phyloP scores from a whole-genome alignment of 2,113 vertebrate species.

The Toxostoma redivivum region DNA sequence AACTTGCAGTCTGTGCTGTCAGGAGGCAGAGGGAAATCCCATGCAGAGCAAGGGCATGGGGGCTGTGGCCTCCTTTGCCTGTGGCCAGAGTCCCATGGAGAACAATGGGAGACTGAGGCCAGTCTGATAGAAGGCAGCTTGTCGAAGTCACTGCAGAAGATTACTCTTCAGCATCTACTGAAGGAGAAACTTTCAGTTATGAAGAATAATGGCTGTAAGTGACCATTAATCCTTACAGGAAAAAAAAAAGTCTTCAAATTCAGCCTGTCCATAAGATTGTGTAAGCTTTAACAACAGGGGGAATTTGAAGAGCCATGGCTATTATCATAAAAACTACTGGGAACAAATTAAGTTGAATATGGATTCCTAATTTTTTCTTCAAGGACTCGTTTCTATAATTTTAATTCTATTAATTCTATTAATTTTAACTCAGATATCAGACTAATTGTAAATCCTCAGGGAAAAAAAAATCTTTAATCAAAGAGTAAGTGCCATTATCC shows the following conservation, averaged over 20 bases:
- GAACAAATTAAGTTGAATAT: neutral
- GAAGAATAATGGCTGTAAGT: constrained; percentile 28
- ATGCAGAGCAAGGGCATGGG: neutral
- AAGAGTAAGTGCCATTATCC: constrained; percentile 21
- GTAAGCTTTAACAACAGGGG: neutral
- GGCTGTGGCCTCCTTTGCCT: constrained; percentile 21
- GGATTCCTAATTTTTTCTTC: constrained; percentile 10
- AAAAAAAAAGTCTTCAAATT: neutral
- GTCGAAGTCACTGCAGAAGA: constrained; percentile 7
- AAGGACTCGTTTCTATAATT: constrained; percentile 20
- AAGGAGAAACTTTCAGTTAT: constrained; percentile 54
- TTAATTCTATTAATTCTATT: too few relatives aligned
- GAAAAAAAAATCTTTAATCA: neutral
- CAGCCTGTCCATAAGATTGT: neutral
- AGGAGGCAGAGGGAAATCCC: constrained; percentile 32
- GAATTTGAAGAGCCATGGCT: neutral
- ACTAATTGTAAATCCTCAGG: constrained; percentile 32
- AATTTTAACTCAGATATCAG: constrained; percentile 16
- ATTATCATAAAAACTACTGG: neutral
- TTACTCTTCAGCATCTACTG: constrained; percentile 36
- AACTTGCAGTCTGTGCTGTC: neutral
- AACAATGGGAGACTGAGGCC: constrained; percentile 26
- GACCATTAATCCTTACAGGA: neutral
- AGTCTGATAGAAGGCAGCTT: neutral
- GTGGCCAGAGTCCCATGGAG: constrained; percentile 20